phyloP scores from a whole-genome alignment of 2,888 invertebrate genomes.

The Strigamia crassipes region DNA sequence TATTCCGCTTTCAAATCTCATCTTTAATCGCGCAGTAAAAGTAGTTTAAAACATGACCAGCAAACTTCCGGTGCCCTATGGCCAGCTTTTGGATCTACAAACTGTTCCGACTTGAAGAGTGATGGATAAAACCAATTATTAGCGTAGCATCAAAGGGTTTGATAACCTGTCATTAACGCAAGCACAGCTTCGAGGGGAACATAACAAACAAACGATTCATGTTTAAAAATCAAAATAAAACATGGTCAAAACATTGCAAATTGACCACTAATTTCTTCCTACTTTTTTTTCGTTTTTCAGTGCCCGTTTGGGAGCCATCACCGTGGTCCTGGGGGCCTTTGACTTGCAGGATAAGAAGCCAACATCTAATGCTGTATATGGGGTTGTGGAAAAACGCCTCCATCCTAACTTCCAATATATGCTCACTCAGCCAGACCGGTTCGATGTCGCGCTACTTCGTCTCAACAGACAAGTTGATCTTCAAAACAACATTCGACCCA shows the following conservation, averaged over 20 bases:
- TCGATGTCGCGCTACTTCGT: slow-evolving; percentile 74
- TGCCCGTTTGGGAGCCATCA: slow-evolving; percentile 72
- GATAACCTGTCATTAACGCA: not conserved
- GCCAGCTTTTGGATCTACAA: not conserved
- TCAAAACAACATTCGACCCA: slow-evolving; percentile 73
- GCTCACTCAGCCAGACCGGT: slow-evolving; percentile 79
- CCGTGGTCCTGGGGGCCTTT: slow-evolving; percentile 77
- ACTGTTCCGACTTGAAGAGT: not conserved
- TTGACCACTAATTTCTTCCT: not conserved
- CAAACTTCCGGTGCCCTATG: slow-evolving; percentile 1
- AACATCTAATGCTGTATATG: slow-evolving; percentile 69
- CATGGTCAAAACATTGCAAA: not conserved
- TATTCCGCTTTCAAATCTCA: not conserved
- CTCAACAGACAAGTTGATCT: slow-evolving; percentile 70
- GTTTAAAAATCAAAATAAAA: not conserved
- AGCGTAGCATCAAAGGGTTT: not conserved
- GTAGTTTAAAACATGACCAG: not conserved
- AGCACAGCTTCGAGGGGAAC: not conserved
- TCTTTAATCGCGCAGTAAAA: not conserved
- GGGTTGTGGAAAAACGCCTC: slow-evolving; percentile 74
- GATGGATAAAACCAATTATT: slow-evolving; percentile 8
- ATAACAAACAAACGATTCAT: not conserved
- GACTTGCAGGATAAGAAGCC: slow-evolving; percentile 76
- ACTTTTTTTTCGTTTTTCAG: slow-evolving; percentile 57
- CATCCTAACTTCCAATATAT: slow-evolving; percentile 81